Evolutionary conservation across 2,113 vertebrate genomes (phyloP).

Genomic region (Ophiodon elongatus): DNA sequence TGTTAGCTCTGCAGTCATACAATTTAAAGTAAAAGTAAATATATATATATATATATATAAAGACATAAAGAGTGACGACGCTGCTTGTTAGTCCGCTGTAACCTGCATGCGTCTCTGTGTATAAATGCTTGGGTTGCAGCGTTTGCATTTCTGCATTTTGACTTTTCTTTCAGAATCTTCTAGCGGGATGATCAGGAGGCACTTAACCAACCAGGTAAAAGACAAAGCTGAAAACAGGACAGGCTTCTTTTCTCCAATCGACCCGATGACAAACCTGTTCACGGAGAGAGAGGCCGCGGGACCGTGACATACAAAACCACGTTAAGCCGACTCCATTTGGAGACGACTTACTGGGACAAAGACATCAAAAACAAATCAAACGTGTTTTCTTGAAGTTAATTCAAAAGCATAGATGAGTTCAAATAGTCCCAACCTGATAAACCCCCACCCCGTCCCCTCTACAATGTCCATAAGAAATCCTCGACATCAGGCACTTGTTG

Average conservation of each 20-base stretch:
- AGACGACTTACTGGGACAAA: constrained; percentile 2
- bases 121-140: neutral
- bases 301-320: neutral
- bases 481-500: constrained; percentile 75
- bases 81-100: neutral
- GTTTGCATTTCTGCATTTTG: neutral
- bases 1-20: neutral
- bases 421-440: constrained; percentile 34
- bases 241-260: neutral
- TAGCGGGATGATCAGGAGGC: constrained; percentile 39
- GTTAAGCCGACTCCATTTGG: neutral
- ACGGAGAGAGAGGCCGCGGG: neutral
- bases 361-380: neutral
- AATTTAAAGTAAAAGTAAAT: neutral
- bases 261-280: neutral
- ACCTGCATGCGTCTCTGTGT: neutral
- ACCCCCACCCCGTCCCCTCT: constrained; percentile 30
- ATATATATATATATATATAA: neutral
- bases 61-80: neutral
- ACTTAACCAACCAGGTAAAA: constrained; percentile 46
- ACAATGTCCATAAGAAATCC: constrained; percentile 63
- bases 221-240: neutral
- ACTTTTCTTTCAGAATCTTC: neutral
- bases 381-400: constrained; percentile 27
- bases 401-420: constrained; percentile 55